phyloP scores from a whole-genome alignment of 2,888 invertebrate species.

The Iselma pallidipennis region DNA sequence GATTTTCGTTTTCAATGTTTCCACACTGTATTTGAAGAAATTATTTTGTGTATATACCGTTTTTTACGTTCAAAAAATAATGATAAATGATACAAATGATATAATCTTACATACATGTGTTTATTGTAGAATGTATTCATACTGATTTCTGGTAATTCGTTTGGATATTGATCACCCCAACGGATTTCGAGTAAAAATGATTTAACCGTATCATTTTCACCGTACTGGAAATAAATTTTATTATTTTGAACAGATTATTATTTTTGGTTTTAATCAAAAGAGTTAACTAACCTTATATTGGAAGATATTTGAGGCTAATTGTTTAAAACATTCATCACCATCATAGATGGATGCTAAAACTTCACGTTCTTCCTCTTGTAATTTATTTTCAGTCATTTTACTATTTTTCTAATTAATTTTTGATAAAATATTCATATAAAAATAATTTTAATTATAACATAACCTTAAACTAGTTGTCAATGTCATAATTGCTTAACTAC shows the following conservation, averaged over 20 bases:
- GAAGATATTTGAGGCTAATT: constrained; percentile 75
- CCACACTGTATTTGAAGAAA: constrained; percentile 58
- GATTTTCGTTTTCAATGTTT: constrained; percentile 73
- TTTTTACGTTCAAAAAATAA: neutral
- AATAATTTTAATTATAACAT: constrained; percentile 4
- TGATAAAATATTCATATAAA: constrained; percentile 4
- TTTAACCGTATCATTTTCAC: constrained; percentile 74
- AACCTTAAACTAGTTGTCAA: neutral
- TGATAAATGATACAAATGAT: neutral
- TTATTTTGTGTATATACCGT: neutral
- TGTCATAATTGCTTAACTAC: neutral
- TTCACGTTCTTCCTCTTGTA: constrained; percentile 87
- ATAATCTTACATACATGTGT: constrained; percentile 83
- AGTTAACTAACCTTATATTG: constrained; percentile 80
- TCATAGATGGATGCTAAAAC: constrained; percentile 93
- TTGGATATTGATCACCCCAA: constrained; percentile 88
- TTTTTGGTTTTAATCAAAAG: neutral
- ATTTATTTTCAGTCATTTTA: constrained; percentile 64
- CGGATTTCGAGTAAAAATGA: constrained; percentile 86
- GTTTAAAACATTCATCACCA: constrained; percentile 85
- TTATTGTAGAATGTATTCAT: constrained; percentile 94
- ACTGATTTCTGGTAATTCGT: constrained; percentile 77
- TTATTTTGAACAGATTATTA: neutral
- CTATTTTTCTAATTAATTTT: constrained; percentile 9
- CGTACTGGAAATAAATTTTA: constrained; percentile 64